phyloP scores from a whole-genome alignment of 2,113 vertebrate genomes.

The Ophiodon elongatus region DNA sequence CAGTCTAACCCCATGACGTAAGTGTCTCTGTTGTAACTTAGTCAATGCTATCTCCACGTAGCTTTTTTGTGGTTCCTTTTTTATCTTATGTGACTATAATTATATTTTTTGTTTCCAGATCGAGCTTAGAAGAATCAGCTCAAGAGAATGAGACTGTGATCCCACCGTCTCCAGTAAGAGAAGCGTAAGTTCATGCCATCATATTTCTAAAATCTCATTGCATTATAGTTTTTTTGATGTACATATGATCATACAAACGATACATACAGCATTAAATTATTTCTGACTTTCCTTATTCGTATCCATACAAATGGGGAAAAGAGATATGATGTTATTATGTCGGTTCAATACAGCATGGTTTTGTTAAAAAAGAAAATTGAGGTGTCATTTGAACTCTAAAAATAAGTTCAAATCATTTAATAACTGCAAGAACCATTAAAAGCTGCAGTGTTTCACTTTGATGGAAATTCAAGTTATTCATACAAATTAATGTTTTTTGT shows the following conservation, averaged over 20 bases:
- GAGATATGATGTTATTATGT: neutral
- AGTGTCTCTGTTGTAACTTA: too few relatives aligned
- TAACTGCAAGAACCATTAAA: neutral
- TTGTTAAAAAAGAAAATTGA: too few relatives aligned
- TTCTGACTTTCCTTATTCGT: neutral
- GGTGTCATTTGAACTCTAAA: neutral
- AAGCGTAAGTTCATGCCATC: constrained; percentile 82
- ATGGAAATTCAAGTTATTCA: neutral
- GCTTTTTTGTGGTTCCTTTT: neutral
- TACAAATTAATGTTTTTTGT: neutral
- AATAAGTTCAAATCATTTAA: neutral
- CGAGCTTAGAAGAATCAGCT: constrained; percentile 84
- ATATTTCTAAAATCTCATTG: neutral
- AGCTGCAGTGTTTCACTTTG: too few relatives aligned
- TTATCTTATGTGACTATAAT: neutral
- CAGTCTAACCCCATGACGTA: constrained; percentile 95
- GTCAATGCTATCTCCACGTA: too few relatives aligned
- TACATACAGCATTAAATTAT: neutral
- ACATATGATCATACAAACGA: neutral
- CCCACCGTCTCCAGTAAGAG: constrained; percentile 76
- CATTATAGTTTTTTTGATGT: neutral
- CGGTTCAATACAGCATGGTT: neutral
- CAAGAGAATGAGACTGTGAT: constrained; percentile 83
- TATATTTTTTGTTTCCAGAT: constrained; percentile 71
- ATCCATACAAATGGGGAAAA: neutral